Evolutionary conservation across 2,113 vertebrate species (phyloP), one percentile per base, ranked within the genome.

Genomic region (Arothron firmamentum): DNA sequence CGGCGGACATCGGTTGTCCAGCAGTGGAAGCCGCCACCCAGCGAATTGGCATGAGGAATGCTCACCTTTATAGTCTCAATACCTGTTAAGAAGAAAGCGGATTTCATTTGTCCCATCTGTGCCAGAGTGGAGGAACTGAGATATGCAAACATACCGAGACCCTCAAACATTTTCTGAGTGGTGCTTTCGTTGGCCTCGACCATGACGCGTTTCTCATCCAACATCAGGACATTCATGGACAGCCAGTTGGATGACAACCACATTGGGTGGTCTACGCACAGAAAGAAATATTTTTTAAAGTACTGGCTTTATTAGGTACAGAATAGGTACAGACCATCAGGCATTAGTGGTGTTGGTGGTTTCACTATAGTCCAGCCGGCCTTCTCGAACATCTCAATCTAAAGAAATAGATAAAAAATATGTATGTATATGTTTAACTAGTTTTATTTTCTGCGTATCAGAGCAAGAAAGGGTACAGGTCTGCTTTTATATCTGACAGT

Each of bases 161-260:
- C 92, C 80, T 96, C 94, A 90, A 99, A 99, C 95, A 99, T 94
- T 87, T 98, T 98, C 2, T 98, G 97, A 84, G 94, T 99, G 1
- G 90, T 92, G 50, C 69, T 78, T 88, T 99, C 97, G 1, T 95
- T 95, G 85, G 93, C 91, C 19, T 99, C 96, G 20, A 98, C 95
- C 96, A 99, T 95, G 54, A 96, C 97, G 1, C 96, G 95, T 41
- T 98, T 97, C 84, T 97, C 95, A 78, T 94, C 97, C 82, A 99
- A 72, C 97, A 99, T 99, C 47, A 99, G 82, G 58, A 99, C 96
- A 0, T 99, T 99, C 96, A 99, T 99, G 73, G 97, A 99, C 42
- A 99, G 90, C 97, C 96, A 99, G 72, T 98, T 98, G 51, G 97
- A 99, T 20, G 97, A 99, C 96, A 99, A 98, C 97, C 97, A 99